Evolutionary conservation across 2,113 vertebrate species (phyloP), one percentile per base, ranked within the genome.

Genomic region (Colossoma macropomum): DNA sequence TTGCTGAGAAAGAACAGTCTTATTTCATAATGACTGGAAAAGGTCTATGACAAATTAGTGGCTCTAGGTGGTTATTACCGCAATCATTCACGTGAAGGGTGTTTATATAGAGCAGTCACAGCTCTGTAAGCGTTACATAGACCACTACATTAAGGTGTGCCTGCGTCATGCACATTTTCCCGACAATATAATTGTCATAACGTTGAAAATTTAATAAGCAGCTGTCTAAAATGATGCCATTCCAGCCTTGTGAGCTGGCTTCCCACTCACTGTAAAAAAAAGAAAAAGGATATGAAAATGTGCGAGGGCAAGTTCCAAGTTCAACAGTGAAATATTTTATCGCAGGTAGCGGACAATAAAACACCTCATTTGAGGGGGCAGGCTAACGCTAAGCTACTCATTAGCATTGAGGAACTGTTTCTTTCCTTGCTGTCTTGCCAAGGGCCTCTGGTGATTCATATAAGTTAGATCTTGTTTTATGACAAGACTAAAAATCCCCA

Each of bases 341-440:
- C 45, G 21, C 56, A 60, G 56, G 60, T 63, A 75, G 19, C 21
- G 15, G 25, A 78, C 68, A 48, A 81, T 85, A 82, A 80, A 85
- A 85, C 63, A 76, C 71, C 34, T 70, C 54, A 69, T 76, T 80
- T 81, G 25, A 80, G 10, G 63, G 83, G 75, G 38, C 23, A 41
- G 69, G 63, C 32, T 32, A 63, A 16, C 65, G 23, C 79, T 78
- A 65, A 77, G 66, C 41, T 85, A 69, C 69, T 85, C 34, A 80
- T 76, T 81, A 75, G 32, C 32, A 71, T 65, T 63, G 69, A 71
- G 69, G 68, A 54, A 85, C 72, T 34, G 59, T 65, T 75, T 48
- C 50, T 70, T 70, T 60, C 66, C 50, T 59, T n/a, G 62, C n/a
- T 62, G 41, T 34, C 34, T 41, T 79, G 69, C 83, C 71, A 79